A percentile compares a stretch with the other conserved stretches of the same genome.
These are phyloP conservation scores for Gortyna flavago DNA, from an alignment of 2,888 invertebrate genomes.

Conservation along the genomic window DNA sequence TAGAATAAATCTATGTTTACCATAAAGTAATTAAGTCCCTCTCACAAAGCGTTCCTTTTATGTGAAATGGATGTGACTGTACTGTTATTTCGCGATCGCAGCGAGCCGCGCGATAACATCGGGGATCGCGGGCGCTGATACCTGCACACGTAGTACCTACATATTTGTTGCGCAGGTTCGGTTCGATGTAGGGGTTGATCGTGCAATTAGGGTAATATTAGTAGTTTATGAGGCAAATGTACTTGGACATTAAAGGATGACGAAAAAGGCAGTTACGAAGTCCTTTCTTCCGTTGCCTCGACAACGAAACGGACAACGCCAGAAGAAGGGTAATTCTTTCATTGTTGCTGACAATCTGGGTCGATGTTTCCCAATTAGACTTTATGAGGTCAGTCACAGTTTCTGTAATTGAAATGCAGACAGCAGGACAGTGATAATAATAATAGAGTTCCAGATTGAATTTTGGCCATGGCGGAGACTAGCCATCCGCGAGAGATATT, in stretches of 20 bases:
- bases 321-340: not conserved
- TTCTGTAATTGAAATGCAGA: not conserved
- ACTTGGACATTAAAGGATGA: not conserved
- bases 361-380: not conserved
- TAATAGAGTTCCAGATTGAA: no score
- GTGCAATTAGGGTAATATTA: not conserved
- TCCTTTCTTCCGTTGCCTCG: not conserved
- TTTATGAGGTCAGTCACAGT: no score
- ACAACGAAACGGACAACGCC: no score
- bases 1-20: not conserved
- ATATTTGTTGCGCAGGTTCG: slow-evolving; percentile 14
- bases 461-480: no score
- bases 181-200: not conserved
- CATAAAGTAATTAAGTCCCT: not conserved
- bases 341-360: not conserved
- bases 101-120: slow-evolving; percentile 37
- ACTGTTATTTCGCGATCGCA: slow-evolving; percentile 53
- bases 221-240: not conserved
- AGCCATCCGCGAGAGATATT: no score
- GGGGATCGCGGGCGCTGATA: slow-evolving; percentile 39
- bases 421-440: no score
- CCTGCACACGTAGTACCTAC: slow-evolving; percentile 18
- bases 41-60: not conserved
- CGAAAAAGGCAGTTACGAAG: not conserved
- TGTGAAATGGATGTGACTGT: slow-evolving; percentile 27